Base-by-base conservation (phyloP, 2,113 vertebrate species). In the Suncus etruscus region DNA sequence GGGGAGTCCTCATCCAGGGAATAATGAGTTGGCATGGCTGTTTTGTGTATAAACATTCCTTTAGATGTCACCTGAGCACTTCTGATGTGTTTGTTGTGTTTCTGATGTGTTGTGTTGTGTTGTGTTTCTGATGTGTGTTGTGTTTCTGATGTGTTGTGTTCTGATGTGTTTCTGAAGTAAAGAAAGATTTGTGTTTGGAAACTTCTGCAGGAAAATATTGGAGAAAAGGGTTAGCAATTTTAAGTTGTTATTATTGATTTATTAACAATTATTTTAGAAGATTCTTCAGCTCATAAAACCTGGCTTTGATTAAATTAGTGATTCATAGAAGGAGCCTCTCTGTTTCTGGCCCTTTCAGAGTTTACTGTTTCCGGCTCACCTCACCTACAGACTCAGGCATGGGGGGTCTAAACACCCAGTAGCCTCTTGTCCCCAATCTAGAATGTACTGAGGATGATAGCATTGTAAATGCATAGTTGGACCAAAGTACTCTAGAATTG, bases 401-500 rank as follows among this genome's bases (percentile, higher is more conserved):
- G 18, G 32, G 18, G 32, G 25, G 3, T 18, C 70, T 76, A 15
- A 76, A 47, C 24, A 45, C 15, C 18, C 15, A n/a, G 27, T 9
- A n/a, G 75, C 54, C 32, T 47, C 5, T 65, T 22, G 27, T 3
- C 22, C 20, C 0, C 0, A 66, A 31, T 51, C n/a, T 54, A 39
- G 54, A 1, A 48, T 25, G 27, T 69, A 1, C 3, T n/a, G 9
- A 15, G 0, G 15, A 22, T 11, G 15, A 6, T 1, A 12, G 25
- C 11, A 12, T 66, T 76, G 20, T 65, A 39, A 58, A 69, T 61
- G 11, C 3, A 4, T 32, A n/a, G 0, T 50, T 91, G 39, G 70
- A 73, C 77, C 4, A 77, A 76, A 77, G 1, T 27, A 6, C 51
- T 61, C 32, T 61, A 75, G n/a, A 68, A 18, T 45, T 86, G 74